phyloP scores from a whole-genome alignment of 2,797 vertebrate genomes.

The Siniperca obscura region DNA sequence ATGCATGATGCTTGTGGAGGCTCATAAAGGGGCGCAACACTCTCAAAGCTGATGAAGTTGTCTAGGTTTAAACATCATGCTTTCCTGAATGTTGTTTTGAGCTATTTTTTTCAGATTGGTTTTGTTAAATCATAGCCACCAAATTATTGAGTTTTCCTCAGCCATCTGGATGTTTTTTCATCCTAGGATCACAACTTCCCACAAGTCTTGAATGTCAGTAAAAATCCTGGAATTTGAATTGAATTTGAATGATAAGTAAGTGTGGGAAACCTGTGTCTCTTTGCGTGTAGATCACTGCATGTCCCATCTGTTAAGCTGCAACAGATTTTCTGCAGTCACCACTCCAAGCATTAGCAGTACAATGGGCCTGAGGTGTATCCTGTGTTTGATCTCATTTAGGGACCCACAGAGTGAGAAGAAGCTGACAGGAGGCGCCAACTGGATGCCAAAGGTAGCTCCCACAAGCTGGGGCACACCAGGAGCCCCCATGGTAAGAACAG shows the following conservation, averaged over 20 bases:
- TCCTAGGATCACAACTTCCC: background rate
- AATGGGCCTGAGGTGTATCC: conserved; percentile 1
- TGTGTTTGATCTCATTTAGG: conserved; percentile 76
- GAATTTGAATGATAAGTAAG: background rate
- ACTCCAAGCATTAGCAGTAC: background rate
- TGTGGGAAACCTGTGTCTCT: background rate
- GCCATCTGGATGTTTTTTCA: background rate
- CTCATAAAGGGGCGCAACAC: background rate
- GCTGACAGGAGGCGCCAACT: conserved; percentile 97
- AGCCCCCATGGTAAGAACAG: conserved; percentile 88
- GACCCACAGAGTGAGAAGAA: conserved; percentile 96
- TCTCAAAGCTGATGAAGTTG: background rate
- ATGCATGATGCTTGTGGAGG: background rate
- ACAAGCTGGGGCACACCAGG: conserved; percentile 92
- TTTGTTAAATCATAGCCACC: background rate
- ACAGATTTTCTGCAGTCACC: background rate
- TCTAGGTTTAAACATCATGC: background rate
- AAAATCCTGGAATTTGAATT: background rate
- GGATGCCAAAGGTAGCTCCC: conserved; percentile 96
- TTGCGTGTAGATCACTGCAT: background rate
- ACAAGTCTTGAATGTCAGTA: background rate
- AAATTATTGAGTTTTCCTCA: background rate
- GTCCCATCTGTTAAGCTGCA: background rate
- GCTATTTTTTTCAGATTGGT: background rate
- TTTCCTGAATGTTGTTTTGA: background rate